A percentile compares a stretch with the other conserved stretches of the same genome.
Evolutionary conservation across 2,888 invertebrate species (phyloP).

Genomic region (Aromia moschata): DNA sequence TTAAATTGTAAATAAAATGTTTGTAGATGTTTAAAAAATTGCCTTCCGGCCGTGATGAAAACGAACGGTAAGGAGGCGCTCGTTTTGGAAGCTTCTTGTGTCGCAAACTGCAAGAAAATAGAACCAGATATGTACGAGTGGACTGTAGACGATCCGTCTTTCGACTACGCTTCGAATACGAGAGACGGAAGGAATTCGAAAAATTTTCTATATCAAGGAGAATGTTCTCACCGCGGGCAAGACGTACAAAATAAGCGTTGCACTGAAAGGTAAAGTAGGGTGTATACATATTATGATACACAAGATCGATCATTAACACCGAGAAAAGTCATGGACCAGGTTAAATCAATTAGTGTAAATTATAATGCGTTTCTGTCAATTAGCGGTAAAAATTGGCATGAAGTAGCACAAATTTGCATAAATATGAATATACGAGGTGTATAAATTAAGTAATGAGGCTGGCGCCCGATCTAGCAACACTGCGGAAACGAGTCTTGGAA

Average conservation of each 20-base stretch:
- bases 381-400: no score
- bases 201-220: conserved; percentile 20
- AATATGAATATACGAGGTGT: no score
- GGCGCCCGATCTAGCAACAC: no score
- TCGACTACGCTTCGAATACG: conserved; percentile 19
- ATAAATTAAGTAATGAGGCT: no score
- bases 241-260: conserved; percentile 20
- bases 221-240: conserved; percentile 7
- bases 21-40: conserved; percentile 29
- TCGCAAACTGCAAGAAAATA: conserved; percentile 17
- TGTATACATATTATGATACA: background rate
- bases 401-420: no score
- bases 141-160: conserved; percentile 13
- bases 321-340: no score
- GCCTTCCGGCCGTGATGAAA: conserved; percentile 26
- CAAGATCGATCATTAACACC: no score
- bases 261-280: conserved; percentile 17
- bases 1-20: background rate
- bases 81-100: conserved; percentile 26
- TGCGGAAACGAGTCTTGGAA: no score
- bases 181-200: conserved; percentile 14
- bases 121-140: conserved; percentile 16
- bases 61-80: conserved; percentile 17
- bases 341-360: no score
- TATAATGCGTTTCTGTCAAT: no score